Base-by-base conservation (phyloP, 2,797 vertebrate genomes). In the Telmatherina bonti region DNA sequence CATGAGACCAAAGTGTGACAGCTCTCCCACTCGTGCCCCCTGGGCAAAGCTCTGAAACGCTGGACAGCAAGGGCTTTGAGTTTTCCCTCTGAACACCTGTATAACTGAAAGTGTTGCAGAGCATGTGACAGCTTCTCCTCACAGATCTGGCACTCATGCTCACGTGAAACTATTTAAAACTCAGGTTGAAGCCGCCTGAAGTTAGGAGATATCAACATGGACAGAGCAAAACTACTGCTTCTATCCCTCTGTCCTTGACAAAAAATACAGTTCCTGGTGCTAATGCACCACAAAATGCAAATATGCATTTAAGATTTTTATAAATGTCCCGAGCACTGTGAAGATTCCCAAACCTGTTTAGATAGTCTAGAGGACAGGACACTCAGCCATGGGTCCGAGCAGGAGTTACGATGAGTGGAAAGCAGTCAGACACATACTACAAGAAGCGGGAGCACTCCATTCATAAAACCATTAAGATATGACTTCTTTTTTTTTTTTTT, bases 1-100 rank as follows among this genome's bases (percentile, higher is more conserved):
- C 92, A 92, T 87, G 78, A 85, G 91, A 89, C 83, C 76, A 66
- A 78, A 81, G 85, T 81, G 82, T 90, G 87, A 89, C 8, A 10
- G 47, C 72, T 76, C 82, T 83, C 55, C 43, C 65, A 63, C 58
- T 62, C 61, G 54, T 77, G 68, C 72, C 85, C 74, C 59, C 54
- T 53, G 81, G 79, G 56, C 66, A 88, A 11, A 52, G 54, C 81
- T 82, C 68, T 84, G 51, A 75, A 70, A 59, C 62, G 8, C 53
- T 57, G 41, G 62, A 72, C 72, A 67, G 69, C 67, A 62, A 16
- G 62, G 31, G 41, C 67, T 45, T 35, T 3, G 20, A 79, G 43
- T 67, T 60, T 62, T 68, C 16, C 47, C 57, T 70, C 56, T 16
- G 22, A 67, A 81, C 70, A 79, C 53, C 63, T 67, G 64, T 11